Base-by-base conservation (phyloP, 2,113 vertebrate species). In the Xiphias gladius region DNA sequence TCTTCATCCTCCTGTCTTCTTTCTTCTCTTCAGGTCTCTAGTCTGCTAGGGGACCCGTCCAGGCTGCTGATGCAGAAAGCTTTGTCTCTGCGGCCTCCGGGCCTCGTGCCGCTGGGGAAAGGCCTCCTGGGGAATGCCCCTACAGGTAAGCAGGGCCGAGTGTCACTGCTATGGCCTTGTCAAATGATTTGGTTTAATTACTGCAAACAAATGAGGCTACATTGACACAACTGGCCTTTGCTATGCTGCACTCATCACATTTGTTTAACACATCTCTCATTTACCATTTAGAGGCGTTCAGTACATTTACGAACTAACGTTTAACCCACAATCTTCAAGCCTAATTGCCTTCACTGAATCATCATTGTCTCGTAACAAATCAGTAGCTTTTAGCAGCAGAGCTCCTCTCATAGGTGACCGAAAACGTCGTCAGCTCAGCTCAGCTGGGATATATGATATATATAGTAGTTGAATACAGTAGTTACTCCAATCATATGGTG, bases 41-140 rank as follows among this genome's bases (percentile, higher is more conserved):
- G 98, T 91, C 95, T 99, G 79, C 96, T 99, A 57, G 97, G 97
- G 76, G 97, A 99, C 5, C 96, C 98, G 66, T 97, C 97, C 68
- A 87, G 95, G 2, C 88, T 98, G 93, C 95, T 97, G 0, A 96
- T 99, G 67, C 98, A 98, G 82, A 96, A 96, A 2, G 94, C 96
- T 0, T 89, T 98, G 88, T 96, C 96, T 66, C 91, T 97, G 54
- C 95, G 96, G 58, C 88, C 96, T 46, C 82, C 95, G 0, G 94
- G 96, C 22, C 86, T 96, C 0, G 54, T 96, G 89, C 88, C 91
- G 10, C 90, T 96, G 37, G 97, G 96, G 46, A 90, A 97, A 90
- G 97, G 96, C 24, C 85, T 95, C 54, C 95, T 96, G 57, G 97
- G 97, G 91, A 97, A 99, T 90, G 95, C 96, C n/a, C 96, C 95